A percentile compares a stretch with the other conserved stretches of the same genome.
Conservation (phyloP, 2,797 vertebrate genomes). For the Spinibarbus caldwelli region DNA sequence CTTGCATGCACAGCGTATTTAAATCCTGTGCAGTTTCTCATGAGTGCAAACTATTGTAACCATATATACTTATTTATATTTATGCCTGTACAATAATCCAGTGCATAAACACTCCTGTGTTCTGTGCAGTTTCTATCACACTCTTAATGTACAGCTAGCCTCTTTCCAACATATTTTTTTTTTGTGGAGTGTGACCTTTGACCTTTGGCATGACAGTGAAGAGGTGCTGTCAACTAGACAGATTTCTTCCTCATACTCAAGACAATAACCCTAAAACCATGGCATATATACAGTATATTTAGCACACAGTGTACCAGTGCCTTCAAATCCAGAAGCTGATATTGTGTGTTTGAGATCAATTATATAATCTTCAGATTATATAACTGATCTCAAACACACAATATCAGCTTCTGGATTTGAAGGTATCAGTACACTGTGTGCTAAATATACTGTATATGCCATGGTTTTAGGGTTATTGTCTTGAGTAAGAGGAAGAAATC, state of each 20-base stretch:
- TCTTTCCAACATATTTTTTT: background rate
- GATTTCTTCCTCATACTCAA: background rate
- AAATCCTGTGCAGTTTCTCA: background rate
- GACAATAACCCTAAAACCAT: background rate
- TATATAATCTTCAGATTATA: background rate
- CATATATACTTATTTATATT: background rate
- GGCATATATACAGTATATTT: background rate
- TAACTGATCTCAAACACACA: too few relatives aligned
- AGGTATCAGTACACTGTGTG: background rate
- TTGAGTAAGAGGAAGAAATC: background rate
- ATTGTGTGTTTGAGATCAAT: background rate
- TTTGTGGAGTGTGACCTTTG: background rate
- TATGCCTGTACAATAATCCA: background rate
- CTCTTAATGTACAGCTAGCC: background rate
- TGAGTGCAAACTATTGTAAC: background rate
- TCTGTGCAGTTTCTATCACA: background rate
- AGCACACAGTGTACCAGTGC: too few relatives aligned
- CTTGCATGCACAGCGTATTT: background rate
- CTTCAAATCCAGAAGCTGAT: background rate
- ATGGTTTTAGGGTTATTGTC: background rate
- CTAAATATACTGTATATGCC: background rate
- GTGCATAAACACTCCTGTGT: background rate
- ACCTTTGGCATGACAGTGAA: slow-evolving; percentile 13
- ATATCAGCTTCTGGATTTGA: background rate
- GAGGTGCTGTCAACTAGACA: background rate